These are phyloP conservation scores for Macaria liturata DNA, from an alignment of 2,888 invertebrate genomes.

Conservation along the genomic window DNA sequence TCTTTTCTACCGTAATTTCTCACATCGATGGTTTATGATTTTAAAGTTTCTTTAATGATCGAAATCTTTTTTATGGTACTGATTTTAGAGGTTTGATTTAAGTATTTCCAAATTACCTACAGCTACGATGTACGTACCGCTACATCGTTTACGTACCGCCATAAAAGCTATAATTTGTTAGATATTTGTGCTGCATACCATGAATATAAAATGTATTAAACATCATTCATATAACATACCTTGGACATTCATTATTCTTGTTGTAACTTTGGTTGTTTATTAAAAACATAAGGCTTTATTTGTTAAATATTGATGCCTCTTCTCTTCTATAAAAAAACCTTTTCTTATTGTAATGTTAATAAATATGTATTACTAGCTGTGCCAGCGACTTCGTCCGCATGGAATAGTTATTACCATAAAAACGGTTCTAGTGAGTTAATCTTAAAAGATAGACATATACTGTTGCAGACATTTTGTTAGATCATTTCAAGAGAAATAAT, in stretches of 20 bases:
- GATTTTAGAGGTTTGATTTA: not conserved
- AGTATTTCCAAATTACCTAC: not conserved
- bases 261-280: too few species aligned
- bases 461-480: too few species aligned
- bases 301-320: too few species aligned
- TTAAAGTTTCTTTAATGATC: not conserved
- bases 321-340: too few species aligned
- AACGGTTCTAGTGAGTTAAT: too few species aligned
- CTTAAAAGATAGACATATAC: too few species aligned
- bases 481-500: too few species aligned
- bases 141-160: not conserved
- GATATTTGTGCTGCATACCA: not conserved
- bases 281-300: too few species aligned
- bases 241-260: not conserved
- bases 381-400: too few species aligned
- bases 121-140: conserved; percentile 1
- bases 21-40: conserved; percentile 3
- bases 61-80: not conserved
- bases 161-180: conserved; percentile 3
- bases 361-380: too few species aligned
- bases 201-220: not conserved
- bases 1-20: conserved; percentile 8
- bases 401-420: too few species aligned
- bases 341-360: too few species aligned
- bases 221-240: not conserved